phyloP scores from a whole-genome alignment of 2,113 vertebrate genomes.

The Poecile atricapillus region DNA sequence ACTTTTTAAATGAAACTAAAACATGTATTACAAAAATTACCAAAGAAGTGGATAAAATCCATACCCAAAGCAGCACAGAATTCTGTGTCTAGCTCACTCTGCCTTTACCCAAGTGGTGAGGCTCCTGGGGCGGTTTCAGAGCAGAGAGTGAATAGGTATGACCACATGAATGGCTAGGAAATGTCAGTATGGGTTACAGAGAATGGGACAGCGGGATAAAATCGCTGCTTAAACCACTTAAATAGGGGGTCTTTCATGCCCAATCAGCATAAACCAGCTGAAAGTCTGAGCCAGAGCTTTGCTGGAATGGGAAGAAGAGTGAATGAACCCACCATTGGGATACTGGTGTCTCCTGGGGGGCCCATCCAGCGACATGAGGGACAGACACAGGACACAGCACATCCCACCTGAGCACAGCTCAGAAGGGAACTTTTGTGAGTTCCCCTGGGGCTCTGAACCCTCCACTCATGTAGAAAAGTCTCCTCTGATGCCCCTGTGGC shows the following conservation, averaged over 20 bases:
- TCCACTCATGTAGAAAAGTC: background rate
- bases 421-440: background rate
- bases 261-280: background rate
- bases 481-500: too few relatives aligned
- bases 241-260: background rate
- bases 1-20: constrained; percentile 2
- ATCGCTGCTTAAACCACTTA: background rate
- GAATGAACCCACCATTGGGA: background rate
- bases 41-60: background rate
- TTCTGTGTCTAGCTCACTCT: background rate
- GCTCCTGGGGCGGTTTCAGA: background rate
- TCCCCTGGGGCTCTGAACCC: background rate
- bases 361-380: background rate
- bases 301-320: background rate
- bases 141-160: accelerated
- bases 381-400: accelerated
- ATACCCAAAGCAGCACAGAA: background rate
- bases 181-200: background rate
- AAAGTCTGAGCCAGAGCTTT: background rate
- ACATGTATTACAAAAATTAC: background rate
- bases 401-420: background rate
- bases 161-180: background rate
- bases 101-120: background rate
- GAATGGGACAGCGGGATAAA: background rate
- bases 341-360: background rate